A percentile compares a stretch with the other conserved stretches of the same genome.
Evolutionary conservation across 1,140 invertebrate species (phyloP).

Genomic region (Rhizoglyphus robini): DNA sequence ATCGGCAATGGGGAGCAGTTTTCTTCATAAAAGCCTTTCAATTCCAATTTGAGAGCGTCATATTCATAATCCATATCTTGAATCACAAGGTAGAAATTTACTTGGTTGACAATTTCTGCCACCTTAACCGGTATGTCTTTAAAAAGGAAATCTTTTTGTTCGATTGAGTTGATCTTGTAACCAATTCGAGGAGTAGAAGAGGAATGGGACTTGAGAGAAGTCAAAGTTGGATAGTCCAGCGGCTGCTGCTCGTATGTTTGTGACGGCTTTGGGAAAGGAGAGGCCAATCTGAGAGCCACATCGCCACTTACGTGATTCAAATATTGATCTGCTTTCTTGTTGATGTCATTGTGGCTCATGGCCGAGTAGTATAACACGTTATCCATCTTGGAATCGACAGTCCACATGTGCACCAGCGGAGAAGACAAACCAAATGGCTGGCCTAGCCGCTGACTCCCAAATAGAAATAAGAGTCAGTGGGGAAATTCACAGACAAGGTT

Average conservation of each 20-base stretch:
- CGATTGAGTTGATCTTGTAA: too few relatives aligned
- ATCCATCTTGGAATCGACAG: not conserved
- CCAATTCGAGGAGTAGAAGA: too few relatives aligned
- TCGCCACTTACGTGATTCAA: not conserved
- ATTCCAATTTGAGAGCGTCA: not conserved
- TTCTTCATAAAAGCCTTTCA: not conserved
- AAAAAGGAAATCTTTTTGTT: not conserved
- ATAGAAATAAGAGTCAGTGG: not conserved
- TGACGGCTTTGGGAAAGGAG: too few relatives aligned
- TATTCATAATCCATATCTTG: not conserved
- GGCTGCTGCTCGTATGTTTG: too few relatives aligned
- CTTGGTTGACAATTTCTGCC: not conserved
- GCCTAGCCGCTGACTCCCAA: not conserved
- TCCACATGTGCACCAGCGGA: not conserved
- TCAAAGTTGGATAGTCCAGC: too few relatives aligned
- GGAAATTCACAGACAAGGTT: too few relatives aligned
- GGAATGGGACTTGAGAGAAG: too few relatives aligned
- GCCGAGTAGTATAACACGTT: not conserved
- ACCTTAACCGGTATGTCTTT: not conserved
- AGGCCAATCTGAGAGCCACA: too few relatives aligned
- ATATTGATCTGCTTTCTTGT: not conserved
- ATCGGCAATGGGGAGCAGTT: not conserved
- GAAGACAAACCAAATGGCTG: not conserved
- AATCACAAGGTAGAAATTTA: not conserved
- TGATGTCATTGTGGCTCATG: not conserved